Percentiles rank a stretch among this genome's conserved stretches.
These are phyloP conservation scores for Drosophila orena DNA, from an alignment of 1,140 invertebrate species.

Conservation along the genomic window DNA sequence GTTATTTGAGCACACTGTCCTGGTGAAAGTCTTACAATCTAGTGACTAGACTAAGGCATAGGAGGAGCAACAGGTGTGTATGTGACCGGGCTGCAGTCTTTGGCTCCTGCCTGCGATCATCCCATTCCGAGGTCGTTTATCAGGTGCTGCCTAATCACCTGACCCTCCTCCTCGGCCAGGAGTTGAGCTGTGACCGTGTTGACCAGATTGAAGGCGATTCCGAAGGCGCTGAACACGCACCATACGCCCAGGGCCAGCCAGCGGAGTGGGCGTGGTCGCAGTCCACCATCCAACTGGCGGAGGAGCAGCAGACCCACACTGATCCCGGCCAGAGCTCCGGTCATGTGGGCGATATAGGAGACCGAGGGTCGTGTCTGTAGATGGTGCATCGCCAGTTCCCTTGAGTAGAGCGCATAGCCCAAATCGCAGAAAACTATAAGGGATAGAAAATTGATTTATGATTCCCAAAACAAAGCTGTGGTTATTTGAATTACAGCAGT, in stretches of 20 bases:
- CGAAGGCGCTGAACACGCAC: constrained; percentile 95
- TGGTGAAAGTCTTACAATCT: constrained; percentile 66
- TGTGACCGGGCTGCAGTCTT: constrained; percentile 51
- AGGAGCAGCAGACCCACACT: constrained; percentile 95
- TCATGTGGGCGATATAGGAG: constrained; percentile 97
- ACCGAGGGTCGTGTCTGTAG: constrained; percentile 89
- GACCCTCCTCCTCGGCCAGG: constrained; percentile 76
- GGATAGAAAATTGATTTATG: neutral
- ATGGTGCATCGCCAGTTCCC: constrained; percentile 87
- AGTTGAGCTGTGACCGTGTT: constrained; percentile 86
- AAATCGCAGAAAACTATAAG: constrained; percentile 94
- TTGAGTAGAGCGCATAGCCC: constrained; percentile 96
- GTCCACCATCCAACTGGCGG: constrained; percentile 97
- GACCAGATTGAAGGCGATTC: constrained; percentile 95
- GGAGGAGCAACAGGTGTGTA: constrained; percentile 10
- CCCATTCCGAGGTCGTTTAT: constrained; percentile 80
- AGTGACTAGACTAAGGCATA: constrained; percentile 59
- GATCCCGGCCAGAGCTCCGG: constrained; percentile 94
- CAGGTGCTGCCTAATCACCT: constrained; percentile 77
- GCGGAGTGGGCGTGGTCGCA: constrained; percentile 96
- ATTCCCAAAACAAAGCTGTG: too few species aligned
- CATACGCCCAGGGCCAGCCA: constrained; percentile 97
- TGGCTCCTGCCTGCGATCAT: constrained; percentile 28
- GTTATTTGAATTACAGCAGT: neutral
- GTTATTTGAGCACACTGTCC: constrained; percentile 67